phyloP scores from a whole-genome alignment of 35 echinoderm and acorn worm species.

The Heliocidaris tuberculata region DNA sequence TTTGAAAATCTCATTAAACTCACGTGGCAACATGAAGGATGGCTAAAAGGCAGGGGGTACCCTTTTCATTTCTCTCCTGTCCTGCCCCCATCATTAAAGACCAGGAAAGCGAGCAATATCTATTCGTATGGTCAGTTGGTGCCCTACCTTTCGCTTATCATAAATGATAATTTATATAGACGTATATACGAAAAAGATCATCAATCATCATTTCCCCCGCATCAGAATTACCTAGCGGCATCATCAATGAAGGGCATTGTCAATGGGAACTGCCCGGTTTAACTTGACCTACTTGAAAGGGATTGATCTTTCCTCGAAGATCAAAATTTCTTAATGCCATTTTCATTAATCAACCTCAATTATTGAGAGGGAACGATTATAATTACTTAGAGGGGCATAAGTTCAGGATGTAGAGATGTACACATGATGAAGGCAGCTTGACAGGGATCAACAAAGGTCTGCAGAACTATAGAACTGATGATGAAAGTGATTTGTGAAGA shows the following conservation, averaged over 20 bases:
- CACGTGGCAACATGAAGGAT: neutral
- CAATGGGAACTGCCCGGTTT: neutral
- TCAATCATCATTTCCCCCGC: neutral
- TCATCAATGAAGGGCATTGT: neutral
- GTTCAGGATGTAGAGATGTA: no score
- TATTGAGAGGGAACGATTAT: neutral
- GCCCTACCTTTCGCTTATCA: neutral
- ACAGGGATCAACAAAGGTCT: no score
- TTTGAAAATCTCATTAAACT: neutral
- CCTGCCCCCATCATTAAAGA: neutral
- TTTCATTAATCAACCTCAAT: slow-evolving; percentile 5
- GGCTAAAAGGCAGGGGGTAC: neutral
- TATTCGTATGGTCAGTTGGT: neutral
- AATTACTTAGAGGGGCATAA: no score
- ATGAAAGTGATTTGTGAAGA: no score
- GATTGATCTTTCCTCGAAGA: neutral
- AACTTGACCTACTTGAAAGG: neutral
- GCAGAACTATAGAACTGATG: no score
- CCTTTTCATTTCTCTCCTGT: neutral
- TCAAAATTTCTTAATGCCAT: neutral
- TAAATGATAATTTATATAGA: slow-evolving; percentile 13
- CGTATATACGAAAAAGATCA: neutral
- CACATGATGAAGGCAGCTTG: no score
- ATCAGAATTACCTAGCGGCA: neutral
- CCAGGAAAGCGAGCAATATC: neutral